These are phyloP conservation scores for Nasonovia ribisnigri DNA, from an alignment of 2,888 invertebrate species.

Conservation along the genomic window DNA sequence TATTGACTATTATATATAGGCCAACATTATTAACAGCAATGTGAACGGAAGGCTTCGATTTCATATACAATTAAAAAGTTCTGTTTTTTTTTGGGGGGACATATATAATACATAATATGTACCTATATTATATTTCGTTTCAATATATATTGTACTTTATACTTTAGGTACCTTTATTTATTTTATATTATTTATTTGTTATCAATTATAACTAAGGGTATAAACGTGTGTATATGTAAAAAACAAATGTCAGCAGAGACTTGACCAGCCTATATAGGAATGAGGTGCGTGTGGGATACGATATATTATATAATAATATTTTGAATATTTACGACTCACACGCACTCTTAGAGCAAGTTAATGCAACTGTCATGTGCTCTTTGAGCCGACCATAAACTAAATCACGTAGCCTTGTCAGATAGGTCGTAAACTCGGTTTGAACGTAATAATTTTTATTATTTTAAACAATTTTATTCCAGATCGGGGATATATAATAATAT, in stretches of 20 bases:
- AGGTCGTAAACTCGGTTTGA: conserved; percentile 49
- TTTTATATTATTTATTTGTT: neutral
- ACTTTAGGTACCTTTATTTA: neutral
- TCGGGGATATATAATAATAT: conserved; percentile 26
- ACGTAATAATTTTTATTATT: conserved; percentile 57
- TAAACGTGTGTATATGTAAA: neutral
- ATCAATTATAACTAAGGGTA: neutral
- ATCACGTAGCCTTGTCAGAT: neutral
- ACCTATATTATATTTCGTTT: neutral
- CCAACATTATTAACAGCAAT: too few species aligned
- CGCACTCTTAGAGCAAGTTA: neutral
- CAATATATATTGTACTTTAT: neutral
- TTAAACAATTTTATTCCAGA: conserved; percentile 50
- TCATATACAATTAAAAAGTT: too few species aligned
- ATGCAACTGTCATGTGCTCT: conserved; percentile 30
- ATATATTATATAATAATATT: conserved; percentile 23
- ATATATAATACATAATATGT: too few species aligned
- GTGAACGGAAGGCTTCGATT: too few species aligned
- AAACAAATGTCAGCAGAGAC: neutral
- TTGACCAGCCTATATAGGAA: neutral
- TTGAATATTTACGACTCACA: conserved; percentile 54
- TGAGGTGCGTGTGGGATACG: neutral
- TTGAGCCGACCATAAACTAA: conserved; percentile 40
- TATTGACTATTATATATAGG: too few species aligned
- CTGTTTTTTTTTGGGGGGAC: too few species aligned